A percentile compares a stretch with the other conserved stretches of the same genome.
Evolutionary conservation across 1,140 invertebrate species (phyloP).

Genomic region (Stenopsyche tienmushanensis): DNA sequence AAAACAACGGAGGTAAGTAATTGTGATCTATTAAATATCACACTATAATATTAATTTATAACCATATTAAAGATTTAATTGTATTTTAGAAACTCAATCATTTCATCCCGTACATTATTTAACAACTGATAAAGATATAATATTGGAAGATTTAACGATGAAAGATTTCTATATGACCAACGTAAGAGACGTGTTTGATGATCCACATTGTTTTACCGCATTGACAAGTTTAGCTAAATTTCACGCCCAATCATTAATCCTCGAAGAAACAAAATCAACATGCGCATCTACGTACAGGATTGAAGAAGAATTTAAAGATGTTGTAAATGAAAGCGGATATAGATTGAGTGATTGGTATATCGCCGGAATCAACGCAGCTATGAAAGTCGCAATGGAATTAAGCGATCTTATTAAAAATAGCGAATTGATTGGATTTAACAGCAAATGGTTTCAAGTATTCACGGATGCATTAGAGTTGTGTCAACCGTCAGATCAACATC

Average conservation of each 20-base stretch:
- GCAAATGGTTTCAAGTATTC: conserved; percentile 46
- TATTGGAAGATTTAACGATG: conserved; percentile 33
- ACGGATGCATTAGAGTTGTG: conserved; percentile 43
- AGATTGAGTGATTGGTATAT: conserved; percentile 28
- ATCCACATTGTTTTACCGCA: conserved; percentile 18
- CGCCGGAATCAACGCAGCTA: background rate
- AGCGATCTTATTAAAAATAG: conserved; percentile 2
- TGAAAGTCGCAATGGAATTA: conserved; percentile 18
- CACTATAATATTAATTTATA: background rate
- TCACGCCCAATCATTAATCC: conserved; percentile 29
- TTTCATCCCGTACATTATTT: conserved; percentile 22
- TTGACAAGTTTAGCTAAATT: conserved; percentile 24
- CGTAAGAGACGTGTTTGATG: conserved; percentile 15
- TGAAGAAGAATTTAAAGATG: conserved; percentile 22
- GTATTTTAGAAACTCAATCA: conserved; percentile 19
- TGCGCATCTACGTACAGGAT: conserved; percentile 12
- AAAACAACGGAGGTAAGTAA: background rate
- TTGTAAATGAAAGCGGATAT: conserved; percentile 11
- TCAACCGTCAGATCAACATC: conserved; percentile 41
- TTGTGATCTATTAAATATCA: background rate
- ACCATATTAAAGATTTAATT: conserved; percentile 6
- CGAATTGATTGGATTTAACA: conserved; percentile 33
- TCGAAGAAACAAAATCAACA: conserved; percentile 28
- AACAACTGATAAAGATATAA: conserved; percentile 13
- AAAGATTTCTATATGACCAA: conserved; percentile 28